Percentiles rank a stretch among this genome's conserved stretches.
phyloP scores from a whole-genome alignment of 2,888 invertebrate genomes.

The Parasteatoda lunata region DNA sequence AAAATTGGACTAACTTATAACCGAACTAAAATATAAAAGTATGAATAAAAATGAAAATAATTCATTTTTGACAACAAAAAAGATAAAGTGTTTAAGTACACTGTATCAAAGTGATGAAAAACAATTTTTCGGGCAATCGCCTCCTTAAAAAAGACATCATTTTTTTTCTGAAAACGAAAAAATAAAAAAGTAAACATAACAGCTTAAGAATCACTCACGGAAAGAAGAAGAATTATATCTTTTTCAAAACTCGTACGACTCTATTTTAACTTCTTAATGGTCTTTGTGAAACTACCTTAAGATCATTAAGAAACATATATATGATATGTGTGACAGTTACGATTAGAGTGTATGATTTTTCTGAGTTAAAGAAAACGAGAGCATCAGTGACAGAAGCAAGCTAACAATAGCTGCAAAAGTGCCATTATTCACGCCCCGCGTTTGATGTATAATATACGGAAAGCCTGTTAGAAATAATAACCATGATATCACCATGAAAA shows the following conservation, averaged over 20 bases:
- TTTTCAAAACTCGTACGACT: not conserved
- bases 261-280: slow-evolving; percentile 39
- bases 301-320: slow-evolving; percentile 30
- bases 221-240: not conserved
- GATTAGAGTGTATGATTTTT: slow-evolving; percentile 26
- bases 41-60: no score
- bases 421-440: not conserved
- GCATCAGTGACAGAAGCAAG: not conserved
- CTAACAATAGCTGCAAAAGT: not conserved
- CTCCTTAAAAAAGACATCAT: slow-evolving; percentile 24
- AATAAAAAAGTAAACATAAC: not conserved
- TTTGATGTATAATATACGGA: not conserved
- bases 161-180: not conserved
- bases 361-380: not conserved
- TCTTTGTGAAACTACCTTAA: not conserved
- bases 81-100: not conserved
- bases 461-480: no score
- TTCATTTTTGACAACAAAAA: no score
- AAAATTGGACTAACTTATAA: no score
- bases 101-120: slow-evolving; percentile 1
- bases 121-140: slow-evolving; percentile 22
- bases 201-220: not conserved
- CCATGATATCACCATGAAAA: no score
- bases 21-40: no score
- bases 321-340: slow-evolving; percentile 27